Evolutionary conservation across 2,113 vertebrate genomes (phyloP).

Genomic region (Vombatus ursinus): DNA sequence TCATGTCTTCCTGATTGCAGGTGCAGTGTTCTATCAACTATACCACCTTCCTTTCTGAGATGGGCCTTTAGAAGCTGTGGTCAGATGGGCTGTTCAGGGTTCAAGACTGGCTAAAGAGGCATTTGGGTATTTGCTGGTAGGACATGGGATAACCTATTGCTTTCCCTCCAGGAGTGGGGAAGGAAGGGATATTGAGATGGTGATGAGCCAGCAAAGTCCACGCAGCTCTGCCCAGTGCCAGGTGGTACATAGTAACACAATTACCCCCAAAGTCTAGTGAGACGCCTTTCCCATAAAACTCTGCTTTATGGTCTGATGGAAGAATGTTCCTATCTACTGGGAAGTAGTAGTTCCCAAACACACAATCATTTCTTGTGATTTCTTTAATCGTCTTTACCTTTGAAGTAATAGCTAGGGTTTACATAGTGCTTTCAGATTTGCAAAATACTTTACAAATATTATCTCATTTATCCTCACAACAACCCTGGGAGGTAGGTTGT

Average conservation of each 20-base stretch:
- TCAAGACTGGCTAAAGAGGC: background rate
- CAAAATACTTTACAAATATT: background rate
- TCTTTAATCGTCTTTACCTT: background rate
- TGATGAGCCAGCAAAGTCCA: too few relatives aligned
- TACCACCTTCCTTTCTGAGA: too few relatives aligned
- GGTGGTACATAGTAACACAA: background rate
- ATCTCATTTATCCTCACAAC: background rate
- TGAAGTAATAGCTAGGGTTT: background rate
- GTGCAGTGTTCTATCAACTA: too few relatives aligned
- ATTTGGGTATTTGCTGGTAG: too few relatives aligned
- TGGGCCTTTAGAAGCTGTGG: too few relatives aligned
- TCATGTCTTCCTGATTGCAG: too few relatives aligned
- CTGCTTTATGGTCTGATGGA: background rate
- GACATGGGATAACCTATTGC: too few relatives aligned
- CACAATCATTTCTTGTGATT: constrained; percentile 6
- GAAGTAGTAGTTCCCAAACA: constrained; percentile 6
- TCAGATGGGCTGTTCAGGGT: background rate
- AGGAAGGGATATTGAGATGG: too few relatives aligned
- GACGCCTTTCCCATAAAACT: background rate
- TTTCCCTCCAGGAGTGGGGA: too few relatives aligned
- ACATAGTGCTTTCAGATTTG: background rate
- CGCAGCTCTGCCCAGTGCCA: background rate
- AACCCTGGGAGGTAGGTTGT: background rate
- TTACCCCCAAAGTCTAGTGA: background rate
- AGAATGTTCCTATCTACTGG: background rate